Evolutionary conservation across 2,888 invertebrate genomes (phyloP).

Genomic region (Parnassius smintheus): DNA sequence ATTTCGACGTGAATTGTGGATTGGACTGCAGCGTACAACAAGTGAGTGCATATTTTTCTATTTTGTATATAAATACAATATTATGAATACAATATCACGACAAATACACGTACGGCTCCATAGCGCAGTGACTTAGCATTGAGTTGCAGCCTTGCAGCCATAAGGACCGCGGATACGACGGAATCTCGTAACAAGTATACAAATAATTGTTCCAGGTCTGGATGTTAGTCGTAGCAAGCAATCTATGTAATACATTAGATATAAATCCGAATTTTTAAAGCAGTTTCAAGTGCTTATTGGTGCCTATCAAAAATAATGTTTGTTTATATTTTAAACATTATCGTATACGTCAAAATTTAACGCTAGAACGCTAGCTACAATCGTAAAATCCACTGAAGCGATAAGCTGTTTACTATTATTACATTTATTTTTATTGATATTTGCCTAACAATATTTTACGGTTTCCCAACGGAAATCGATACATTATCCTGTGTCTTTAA

Average conservation of each 20-base stretch:
- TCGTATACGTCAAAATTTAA: constrained; percentile 13
- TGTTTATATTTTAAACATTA: constrained; percentile 6
- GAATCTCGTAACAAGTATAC: no score
- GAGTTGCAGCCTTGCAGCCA: no score
- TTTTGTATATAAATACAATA: background rate
- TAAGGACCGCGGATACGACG: no score
- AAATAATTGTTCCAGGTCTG: no score
- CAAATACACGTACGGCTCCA: no score
- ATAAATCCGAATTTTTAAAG: no score
- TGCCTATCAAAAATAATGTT: no score
- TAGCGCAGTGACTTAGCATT: no score
- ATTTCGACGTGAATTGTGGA: constrained; percentile 86
- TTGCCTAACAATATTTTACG: constrained; percentile 44
- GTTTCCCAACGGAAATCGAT: constrained; percentile 29
- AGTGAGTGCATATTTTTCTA: constrained; percentile 65
- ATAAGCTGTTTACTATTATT: constrained; percentile 46
- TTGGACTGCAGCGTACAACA: constrained; percentile 86
- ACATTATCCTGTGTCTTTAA: background rate
- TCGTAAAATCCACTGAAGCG: constrained; percentile 44
- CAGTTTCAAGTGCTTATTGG: no score
- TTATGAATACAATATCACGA: no score
- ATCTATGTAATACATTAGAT: no score
- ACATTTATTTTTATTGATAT: constrained; percentile 42
- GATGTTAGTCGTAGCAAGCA: no score
- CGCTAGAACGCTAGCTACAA: constrained; percentile 31